Conservation (phyloP, 2,888 invertebrate genomes). For the Pandemis heparana region DNA sequence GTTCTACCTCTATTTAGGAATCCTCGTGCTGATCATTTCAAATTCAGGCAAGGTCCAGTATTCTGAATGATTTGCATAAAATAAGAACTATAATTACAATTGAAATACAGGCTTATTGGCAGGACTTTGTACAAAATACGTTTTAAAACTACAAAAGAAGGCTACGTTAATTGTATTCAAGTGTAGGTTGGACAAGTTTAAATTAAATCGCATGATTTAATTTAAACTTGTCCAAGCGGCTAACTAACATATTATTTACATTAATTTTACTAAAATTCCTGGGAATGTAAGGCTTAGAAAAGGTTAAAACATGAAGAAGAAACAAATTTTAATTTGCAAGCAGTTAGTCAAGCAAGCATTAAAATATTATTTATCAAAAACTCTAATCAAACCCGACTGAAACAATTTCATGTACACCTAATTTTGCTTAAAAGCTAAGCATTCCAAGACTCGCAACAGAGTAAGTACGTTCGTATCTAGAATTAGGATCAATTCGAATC, state of each 20-base stretch:
- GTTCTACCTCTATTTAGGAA: conserved; percentile 8
- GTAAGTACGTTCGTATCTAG: conserved; percentile 33
- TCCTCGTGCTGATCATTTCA: conserved; percentile 23
- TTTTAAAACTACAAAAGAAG: too few relatives aligned
- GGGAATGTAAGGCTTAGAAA: background rate
- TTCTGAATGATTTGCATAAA: too few relatives aligned
- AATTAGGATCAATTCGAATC: conserved; percentile 49
- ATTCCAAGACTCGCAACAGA: conserved; percentile 13
- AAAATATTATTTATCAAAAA: background rate
- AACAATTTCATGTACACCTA: background rate
- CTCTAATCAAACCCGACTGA: background rate
- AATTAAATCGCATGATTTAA: too few relatives aligned
- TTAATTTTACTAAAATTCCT: background rate
- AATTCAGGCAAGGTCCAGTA: background rate
- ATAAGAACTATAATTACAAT: too few relatives aligned
- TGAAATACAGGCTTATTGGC: too few relatives aligned
- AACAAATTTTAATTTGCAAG: background rate
- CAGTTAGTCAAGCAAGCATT: background rate
- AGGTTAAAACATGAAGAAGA: background rate
- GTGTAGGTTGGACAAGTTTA: background rate
- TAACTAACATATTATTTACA: background rate
- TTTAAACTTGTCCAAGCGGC: background rate
- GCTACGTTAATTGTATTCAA: background rate
- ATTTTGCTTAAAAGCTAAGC: conserved; percentile 7
- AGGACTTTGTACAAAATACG: too few relatives aligned